Conservation (phyloP, 1,140 invertebrate genomes). For the Alviniconcha marisindica region DNA sequence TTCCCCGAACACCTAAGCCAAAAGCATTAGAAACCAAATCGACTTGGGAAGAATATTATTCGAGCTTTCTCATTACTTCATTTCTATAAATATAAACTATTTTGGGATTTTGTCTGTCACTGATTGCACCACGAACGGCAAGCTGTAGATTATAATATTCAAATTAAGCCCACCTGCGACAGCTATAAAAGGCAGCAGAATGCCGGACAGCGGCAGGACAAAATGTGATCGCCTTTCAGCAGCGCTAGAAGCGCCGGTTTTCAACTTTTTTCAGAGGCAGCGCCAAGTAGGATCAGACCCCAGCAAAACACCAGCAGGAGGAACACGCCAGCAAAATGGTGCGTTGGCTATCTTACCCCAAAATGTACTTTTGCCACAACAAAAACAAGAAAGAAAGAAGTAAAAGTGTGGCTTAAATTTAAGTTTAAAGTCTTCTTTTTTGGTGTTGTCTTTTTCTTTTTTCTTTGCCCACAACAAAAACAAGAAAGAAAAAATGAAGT, state of each 20-base stretch:
- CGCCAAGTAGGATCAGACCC: not conserved
- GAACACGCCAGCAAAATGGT: constrained; percentile 12
- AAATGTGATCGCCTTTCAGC: constrained; percentile 15
- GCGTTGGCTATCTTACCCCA: not conserved
- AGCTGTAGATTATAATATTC: not conserved
- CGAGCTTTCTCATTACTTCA: not conserved
- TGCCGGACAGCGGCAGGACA: not conserved
- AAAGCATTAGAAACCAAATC: too few species aligned
- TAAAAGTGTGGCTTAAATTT: too few species aligned
- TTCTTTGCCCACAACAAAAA: too few species aligned
- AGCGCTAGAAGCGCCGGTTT: not conserved
- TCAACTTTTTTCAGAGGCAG: not conserved
- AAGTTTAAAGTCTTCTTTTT: too few species aligned
- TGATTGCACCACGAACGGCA: constrained; percentile 22
- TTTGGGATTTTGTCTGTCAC: too few species aligned
- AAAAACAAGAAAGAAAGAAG: too few species aligned
- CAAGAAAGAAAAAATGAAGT: too few species aligned
- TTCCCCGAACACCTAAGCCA: too few species aligned
- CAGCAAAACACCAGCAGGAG: not conserved
- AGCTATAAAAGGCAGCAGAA: constrained; percentile 2
- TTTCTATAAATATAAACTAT: not conserved
- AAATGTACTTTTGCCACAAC: not conserved
- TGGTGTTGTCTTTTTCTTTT: too few species aligned
- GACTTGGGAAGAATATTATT: too few species aligned
- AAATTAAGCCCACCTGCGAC: not conserved